Conservation (phyloP, 2,797 vertebrate species). For the Acanthopagrus latus region DNA sequence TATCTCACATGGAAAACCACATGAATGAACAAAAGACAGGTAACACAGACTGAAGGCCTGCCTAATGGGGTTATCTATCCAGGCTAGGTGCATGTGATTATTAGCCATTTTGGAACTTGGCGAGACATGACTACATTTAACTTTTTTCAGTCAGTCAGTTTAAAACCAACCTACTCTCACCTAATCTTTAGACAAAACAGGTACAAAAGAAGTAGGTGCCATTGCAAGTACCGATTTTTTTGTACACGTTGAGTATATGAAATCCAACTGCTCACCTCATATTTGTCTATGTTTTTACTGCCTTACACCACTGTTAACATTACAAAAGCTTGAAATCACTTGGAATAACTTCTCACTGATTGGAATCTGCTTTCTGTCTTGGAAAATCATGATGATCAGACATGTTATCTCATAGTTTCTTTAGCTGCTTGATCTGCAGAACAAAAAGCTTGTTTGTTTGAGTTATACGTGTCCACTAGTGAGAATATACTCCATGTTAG, state of each 20-base stretch:
- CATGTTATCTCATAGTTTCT: slow-evolving; percentile 1
- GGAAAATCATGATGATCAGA: neutral
- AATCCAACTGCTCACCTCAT: too few relatives aligned
- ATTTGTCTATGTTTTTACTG: too few relatives aligned
- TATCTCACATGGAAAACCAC: neutral
- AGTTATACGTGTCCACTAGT: neutral
- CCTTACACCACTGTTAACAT: too few relatives aligned
- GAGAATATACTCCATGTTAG: neutral
- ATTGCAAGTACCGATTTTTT: neutral
- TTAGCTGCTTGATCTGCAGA: neutral
- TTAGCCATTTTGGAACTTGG: neutral
- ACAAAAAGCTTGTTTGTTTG: neutral
- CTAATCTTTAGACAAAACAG: neutral
- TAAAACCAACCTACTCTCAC: neutral
- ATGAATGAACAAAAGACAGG: slow-evolving; percentile 15
- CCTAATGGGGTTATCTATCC: neutral
- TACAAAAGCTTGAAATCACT: too few relatives aligned
- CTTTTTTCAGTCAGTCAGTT: neutral
- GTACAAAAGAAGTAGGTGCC: too few relatives aligned
- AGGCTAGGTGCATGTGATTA: neutral
- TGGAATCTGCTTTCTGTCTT: neutral
- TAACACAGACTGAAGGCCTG: neutral
- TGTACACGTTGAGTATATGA: neutral
- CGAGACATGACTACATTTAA: neutral
- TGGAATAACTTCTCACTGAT: too few relatives aligned